A percentile compares a stretch with the other conserved stretches of the same genome.
phyloP scores from a whole-genome alignment of 2,797 vertebrate species.

The Cirrhinus mrigala region DNA sequence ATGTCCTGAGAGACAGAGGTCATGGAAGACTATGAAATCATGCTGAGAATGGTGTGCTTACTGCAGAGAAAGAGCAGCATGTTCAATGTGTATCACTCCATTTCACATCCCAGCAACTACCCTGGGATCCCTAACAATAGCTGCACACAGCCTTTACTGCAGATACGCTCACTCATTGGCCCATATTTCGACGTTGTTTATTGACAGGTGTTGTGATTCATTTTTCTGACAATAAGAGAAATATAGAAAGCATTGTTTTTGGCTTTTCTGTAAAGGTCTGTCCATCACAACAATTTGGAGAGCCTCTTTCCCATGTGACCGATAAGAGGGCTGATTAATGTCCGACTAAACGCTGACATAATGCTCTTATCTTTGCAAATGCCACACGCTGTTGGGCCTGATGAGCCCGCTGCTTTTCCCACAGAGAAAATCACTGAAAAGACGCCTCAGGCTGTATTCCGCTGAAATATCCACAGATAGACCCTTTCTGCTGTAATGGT shows the following conservation, averaged over 20 bases:
- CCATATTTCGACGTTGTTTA: neutral
- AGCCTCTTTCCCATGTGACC: constrained; percentile 77
- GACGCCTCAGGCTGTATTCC: constrained; percentile 1
- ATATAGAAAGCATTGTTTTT: constrained; percentile 16
- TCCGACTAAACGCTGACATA: constrained; percentile 74
- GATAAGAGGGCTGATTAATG: constrained; percentile 81
- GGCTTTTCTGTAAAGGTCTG: neutral
- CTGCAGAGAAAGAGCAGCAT: neutral
- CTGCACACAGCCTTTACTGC: constrained; percentile 6
- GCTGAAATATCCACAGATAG: neutral
- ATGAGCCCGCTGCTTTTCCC: constrained; percentile 66
- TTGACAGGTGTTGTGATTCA: neutral
- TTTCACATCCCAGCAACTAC: neutral
- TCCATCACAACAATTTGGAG: constrained; percentile 68
- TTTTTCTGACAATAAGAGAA: constrained; percentile 15
- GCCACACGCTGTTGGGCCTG: constrained; percentile 70
- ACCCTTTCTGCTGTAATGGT: neutral
- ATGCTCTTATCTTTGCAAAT: constrained; percentile 76
- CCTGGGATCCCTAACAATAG: constrained; percentile 8
- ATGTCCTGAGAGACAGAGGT: constrained; percentile 7
- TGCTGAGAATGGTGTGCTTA: neutral
- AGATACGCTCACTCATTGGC: constrained; percentile 7
- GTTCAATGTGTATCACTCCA: neutral
- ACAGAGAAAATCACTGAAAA: constrained; percentile 8
- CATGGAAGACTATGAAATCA: neutral